phyloP scores from a whole-genome alignment of 2,888 invertebrate species.

The Latrodectus elegans region DNA sequence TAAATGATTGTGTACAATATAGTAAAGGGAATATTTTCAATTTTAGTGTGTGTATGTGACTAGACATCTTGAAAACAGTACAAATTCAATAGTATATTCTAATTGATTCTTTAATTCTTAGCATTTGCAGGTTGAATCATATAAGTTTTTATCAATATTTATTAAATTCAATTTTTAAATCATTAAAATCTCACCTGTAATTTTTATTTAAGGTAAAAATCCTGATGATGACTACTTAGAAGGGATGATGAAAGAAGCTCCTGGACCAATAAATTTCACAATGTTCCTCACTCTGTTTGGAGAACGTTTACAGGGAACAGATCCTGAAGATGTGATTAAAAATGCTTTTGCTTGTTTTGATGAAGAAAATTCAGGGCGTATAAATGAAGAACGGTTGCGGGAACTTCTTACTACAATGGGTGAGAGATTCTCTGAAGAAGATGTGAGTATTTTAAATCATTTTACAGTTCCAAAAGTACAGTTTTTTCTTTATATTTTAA shows the following conservation, averaged over 20 bases:
- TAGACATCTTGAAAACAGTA: too few relatives aligned
- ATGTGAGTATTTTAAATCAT: slow-evolving; percentile 78
- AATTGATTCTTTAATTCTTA: too few relatives aligned
- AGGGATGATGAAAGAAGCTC: slow-evolving; percentile 99
- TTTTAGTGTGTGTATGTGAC: too few relatives aligned
- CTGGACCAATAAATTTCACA: slow-evolving; percentile 98
- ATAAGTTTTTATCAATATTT: too few relatives aligned
- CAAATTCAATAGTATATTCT: too few relatives aligned
- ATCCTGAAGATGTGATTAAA: slow-evolving; percentile 99
- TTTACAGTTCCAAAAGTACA: too few relatives aligned
- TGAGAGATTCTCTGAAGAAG: slow-evolving; percentile 90
- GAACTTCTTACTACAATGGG: slow-evolving; percentile 98
- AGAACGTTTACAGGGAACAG: slow-evolving; percentile 97
- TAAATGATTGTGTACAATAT: too few relatives aligned
- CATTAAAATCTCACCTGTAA: not conserved
- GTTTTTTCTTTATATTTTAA: too few relatives aligned
- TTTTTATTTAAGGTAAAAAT: slow-evolving; percentile 84
- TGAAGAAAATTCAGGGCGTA: slow-evolving; percentile 93
- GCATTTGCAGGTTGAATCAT: too few relatives aligned
- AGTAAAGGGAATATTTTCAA: too few relatives aligned
- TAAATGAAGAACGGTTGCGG: slow-evolving; percentile 94
- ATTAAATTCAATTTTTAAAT: too few relatives aligned
- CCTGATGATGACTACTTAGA: slow-evolving; percentile 97
- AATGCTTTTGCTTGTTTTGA: slow-evolving; percentile 99
- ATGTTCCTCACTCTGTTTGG: slow-evolving; percentile 99